Base-by-base conservation (phyloP, 2,888 invertebrate species). In the Euspilapteryx auroguttella region DNA sequence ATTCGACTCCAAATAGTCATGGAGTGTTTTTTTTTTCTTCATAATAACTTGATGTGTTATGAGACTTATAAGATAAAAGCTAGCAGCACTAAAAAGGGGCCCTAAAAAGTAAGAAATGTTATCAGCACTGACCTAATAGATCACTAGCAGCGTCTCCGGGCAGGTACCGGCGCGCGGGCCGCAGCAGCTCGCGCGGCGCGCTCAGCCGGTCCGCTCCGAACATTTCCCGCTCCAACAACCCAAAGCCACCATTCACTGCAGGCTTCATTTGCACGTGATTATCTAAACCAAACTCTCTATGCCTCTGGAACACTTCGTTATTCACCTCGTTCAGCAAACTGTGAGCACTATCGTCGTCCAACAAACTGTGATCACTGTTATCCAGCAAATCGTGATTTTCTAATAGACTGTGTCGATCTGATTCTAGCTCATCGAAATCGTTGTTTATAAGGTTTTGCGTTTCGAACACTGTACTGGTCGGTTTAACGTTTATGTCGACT, bases 341-440 rank as follows among this genome's bases (percentile, higher is more conserved):
- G 42, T 75, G 73, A 31, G 63, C 57, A 35, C 50, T 54, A 28
- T 75, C 71, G 30, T 73, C 71, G 12, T 75, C 75, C 23, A 75
- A 32, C 7, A 75, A 37, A 23, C 63, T 64, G 54, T 71, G 76
- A 33, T 76, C 73, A 29, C 66, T 71, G 45, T 51, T 69, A 28
- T 76, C 71, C 44, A 75, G 43, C 29, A 76, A 36, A 35, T 71
- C 69, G 40, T 77, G 73, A 37, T 64, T 73, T 32, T 77, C 77
- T 40, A 77, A 41, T 31, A 77, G 41, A 38, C 69, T 71, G 44
- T 77, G 76, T 44, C 76, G 55, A 33, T 77, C 76, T n/a, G 71
- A 71, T 48, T 73, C 73, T 29, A 73, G 34, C 38, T 75, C 75
- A 31, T 75, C 69, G 38, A 75, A 43, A 37, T 75, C 73, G 34